Conservation (phyloP, 2,888 invertebrate genomes). For the Hypolimnas misippus region DNA sequence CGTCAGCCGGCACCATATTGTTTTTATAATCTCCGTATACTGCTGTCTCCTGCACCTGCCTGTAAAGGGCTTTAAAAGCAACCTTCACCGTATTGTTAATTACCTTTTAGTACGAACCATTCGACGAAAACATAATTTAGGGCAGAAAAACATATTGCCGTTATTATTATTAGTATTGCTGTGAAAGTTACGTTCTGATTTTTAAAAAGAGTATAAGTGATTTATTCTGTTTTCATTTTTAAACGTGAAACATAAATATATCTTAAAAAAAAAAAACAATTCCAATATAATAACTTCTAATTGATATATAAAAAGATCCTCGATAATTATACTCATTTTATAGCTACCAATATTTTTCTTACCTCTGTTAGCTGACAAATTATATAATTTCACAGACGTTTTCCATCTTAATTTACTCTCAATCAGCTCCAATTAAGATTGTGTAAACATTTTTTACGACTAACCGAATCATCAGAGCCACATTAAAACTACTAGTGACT, state of each 20-base stretch:
- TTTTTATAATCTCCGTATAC: constrained; percentile 69
- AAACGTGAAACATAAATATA: too few species aligned
- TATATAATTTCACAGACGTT: constrained; percentile 32
- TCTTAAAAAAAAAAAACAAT: too few species aligned
- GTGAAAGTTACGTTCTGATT: neutral
- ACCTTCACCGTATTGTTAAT: constrained; percentile 49
- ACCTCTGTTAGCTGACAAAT: constrained; percentile 26
- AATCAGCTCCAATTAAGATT: constrained; percentile 36
- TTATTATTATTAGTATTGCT: neutral
- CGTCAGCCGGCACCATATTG: constrained; percentile 62
- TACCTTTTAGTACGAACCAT: constrained; percentile 40
- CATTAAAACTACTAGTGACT: constrained; percentile 37
- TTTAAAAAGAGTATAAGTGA: neutral
- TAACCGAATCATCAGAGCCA: constrained; percentile 21
- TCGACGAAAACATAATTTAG: constrained; percentile 11
- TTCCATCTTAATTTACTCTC: constrained; percentile 30
- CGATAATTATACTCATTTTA: neutral
- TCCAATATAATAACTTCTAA: neutral
- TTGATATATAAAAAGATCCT: neutral
- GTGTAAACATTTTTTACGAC: constrained; percentile 39
- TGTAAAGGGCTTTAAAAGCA: constrained; percentile 55
- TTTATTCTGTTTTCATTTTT: neutral
- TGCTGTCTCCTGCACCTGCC: constrained; percentile 53
- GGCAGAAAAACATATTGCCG: neutral
- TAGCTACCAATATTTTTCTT: neutral